Percentiles rank a stretch among this genome's conserved stretches.
Conservation (phyloP, 2,888 invertebrate genomes). For the Acanthosepion pharaonis region DNA sequence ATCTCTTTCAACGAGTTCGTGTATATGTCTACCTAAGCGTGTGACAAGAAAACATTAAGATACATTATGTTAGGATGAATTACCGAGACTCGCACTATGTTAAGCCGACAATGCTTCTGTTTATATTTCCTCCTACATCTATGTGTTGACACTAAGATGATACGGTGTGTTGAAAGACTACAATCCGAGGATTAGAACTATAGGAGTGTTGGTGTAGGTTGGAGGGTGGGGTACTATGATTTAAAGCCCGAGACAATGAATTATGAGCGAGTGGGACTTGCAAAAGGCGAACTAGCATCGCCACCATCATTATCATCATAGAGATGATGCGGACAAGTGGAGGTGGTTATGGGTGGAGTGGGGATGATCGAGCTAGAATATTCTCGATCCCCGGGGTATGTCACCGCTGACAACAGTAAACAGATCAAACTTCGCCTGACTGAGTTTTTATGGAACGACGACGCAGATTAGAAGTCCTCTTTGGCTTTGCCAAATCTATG, state of each 20-base stretch:
- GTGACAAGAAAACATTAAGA: conserved; percentile 12
- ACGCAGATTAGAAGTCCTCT: background rate
- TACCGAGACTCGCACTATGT: background rate
- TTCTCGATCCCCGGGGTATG: background rate
- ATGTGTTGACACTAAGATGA: conserved; percentile 6
- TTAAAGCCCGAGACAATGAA: background rate
- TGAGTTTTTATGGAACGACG: background rate
- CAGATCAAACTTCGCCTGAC: conserved; percentile 20
- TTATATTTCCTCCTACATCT: background rate
- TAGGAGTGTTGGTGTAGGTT: background rate
- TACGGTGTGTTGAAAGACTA: conserved; percentile 33
- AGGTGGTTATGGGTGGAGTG: background rate
- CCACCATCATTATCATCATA: background rate
- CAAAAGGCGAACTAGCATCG: background rate
- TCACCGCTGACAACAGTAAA: background rate
- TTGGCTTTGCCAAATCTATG: background rate
- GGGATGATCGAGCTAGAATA: background rate
- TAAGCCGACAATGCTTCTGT: background rate
- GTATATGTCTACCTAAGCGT: background rate
- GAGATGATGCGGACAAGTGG: background rate
- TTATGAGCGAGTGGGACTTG: background rate
- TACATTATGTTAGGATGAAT: background rate
- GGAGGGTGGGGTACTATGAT: background rate
- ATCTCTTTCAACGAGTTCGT: background rate
- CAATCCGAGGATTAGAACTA: background rate